Conservation (phyloP, 2,888 invertebrate species). For the Eurois occulta region DNA sequence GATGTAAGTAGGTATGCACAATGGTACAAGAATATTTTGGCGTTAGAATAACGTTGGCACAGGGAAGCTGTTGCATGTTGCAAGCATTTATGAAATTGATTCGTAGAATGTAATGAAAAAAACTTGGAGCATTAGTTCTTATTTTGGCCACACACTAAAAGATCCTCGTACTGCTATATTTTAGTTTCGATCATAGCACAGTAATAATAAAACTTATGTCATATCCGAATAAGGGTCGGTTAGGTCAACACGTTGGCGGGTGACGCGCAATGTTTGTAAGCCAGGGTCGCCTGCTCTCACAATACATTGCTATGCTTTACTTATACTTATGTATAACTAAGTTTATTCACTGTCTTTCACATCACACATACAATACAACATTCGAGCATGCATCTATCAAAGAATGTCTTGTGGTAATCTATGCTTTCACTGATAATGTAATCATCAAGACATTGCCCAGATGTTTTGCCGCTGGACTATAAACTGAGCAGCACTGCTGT, state of each 20-base stretch:
- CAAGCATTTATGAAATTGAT: neutral
- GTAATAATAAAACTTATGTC: slow-evolving; percentile 68
- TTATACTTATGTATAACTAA: slow-evolving; percentile 11
- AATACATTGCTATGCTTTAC: slow-evolving; percentile 56
- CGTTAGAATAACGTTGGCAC: neutral
- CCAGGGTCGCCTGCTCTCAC: slow-evolving; percentile 81
- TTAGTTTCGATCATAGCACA: neutral
- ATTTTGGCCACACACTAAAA: neutral
- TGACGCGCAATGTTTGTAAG: slow-evolving; percentile 77
- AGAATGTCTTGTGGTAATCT: slow-evolving; percentile 19
- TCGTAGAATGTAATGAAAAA: neutral
- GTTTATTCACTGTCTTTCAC: slow-evolving; percentile 9
- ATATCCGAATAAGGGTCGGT: slow-evolving; percentile 74
- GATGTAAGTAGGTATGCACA: neutral
- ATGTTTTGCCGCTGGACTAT: slow-evolving; percentile 4
- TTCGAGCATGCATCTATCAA: neutral
- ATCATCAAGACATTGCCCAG: neutral
- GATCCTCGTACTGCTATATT: neutral
- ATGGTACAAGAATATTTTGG: neutral
- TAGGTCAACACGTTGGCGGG: slow-evolving; percentile 80
- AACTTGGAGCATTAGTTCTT: neutral
- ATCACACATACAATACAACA: neutral
- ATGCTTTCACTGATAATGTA: slow-evolving; percentile 18
- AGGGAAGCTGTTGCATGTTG: neutral
- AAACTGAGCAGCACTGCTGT: slow-evolving; percentile 23